Evolutionary conservation across 2,113 vertebrate genomes (phyloP), one percentile per base, ranked within the genome.

Genomic region (Pluvialis apricaria): DNA sequence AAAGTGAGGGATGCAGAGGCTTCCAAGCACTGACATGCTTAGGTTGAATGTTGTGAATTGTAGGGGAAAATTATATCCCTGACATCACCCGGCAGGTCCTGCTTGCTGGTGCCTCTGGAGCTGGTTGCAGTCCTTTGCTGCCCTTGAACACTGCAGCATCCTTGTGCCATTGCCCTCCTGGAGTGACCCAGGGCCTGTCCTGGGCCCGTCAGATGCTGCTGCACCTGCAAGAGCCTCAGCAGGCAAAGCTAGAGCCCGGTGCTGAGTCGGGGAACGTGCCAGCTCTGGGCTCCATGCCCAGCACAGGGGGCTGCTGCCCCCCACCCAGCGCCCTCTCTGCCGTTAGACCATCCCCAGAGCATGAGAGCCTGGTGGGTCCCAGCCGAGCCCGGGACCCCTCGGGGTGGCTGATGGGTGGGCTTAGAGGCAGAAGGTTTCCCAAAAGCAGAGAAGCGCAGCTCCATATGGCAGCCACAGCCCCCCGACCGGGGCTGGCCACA

Each of bases 301-400:
- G 54, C 1, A 9, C 44, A 29, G 34, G 44, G 21, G 40, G 51
- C 34, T 6, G 3, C 31, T 72, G 22, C 32, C 17, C 25, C 12
- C 12, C 64, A 14, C 49, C 36, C 29, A 32, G 47, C 10, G 18
- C 26, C 38, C 17, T 42, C 47, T 80, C 47, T 62, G 44, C 55
- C 34, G 28, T 28, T 76, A 51, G 24, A 73, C 8, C 34, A 57
- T 7, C 15, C 22, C 6, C 34, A 62, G 69, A 38, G 62, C 3
- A 2, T 11, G 42, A 70, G 34, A 57, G 13, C 10, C 69, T 13
- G 2, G 29, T 64, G 62, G 47, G 20, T 61, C 9, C 15, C 44
- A 80, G 47, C 3, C 1, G 0, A 54, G 36, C 9, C n/a, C 55
- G 54, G 40, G 36, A 44, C 4, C 0, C 18, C 9, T 5, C 1